Evolutionary conservation across 1,140 invertebrate genomes (phyloP).

Genomic region (Littorina saxatilis): DNA sequence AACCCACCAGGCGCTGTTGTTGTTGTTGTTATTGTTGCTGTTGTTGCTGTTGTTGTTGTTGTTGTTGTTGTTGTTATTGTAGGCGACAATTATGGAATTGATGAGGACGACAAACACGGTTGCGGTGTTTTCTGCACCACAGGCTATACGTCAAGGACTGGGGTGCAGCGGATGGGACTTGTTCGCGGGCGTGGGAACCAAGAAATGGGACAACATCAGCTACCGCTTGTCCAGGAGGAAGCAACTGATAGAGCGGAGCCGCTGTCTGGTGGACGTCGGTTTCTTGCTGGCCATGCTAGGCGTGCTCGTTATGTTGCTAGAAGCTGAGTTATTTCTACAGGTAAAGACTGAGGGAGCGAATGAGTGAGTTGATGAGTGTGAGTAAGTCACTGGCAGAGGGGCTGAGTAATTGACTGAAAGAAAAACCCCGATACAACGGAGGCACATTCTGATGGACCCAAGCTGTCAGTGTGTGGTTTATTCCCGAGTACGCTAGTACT

Average conservation of each 20-base stretch:
- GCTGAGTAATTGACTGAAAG: background rate
- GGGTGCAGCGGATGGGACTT: background rate
- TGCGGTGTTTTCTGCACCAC: too few species aligned
- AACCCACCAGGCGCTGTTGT: too few species aligned
- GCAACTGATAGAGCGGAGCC: conserved; percentile 58
- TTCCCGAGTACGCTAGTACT: too few species aligned
- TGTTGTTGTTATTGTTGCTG: too few species aligned
- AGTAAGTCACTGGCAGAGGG: background rate
- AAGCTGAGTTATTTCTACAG: conserved; percentile 1
- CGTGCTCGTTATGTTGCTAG: background rate
- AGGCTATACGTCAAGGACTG: background rate
- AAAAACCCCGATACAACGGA: background rate
- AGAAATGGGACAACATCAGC: conserved; percentile 65
- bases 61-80: too few species aligned
- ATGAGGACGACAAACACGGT: too few species aligned
- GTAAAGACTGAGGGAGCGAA: background rate
- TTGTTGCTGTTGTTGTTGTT: too few species aligned
- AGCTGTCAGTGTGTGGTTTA: too few species aligned
- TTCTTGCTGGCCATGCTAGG: conserved; percentile 65
- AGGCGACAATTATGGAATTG: too few species aligned
- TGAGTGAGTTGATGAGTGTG: background rate
- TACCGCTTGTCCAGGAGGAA: conserved; percentile 65
- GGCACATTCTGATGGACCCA: background rate
- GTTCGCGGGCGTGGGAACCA: background rate
- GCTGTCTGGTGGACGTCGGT: conserved; percentile 63